Evolutionary conservation across 2,797 vertebrate species (phyloP).

Genomic region (Glyptemys insculpta): DNA sequence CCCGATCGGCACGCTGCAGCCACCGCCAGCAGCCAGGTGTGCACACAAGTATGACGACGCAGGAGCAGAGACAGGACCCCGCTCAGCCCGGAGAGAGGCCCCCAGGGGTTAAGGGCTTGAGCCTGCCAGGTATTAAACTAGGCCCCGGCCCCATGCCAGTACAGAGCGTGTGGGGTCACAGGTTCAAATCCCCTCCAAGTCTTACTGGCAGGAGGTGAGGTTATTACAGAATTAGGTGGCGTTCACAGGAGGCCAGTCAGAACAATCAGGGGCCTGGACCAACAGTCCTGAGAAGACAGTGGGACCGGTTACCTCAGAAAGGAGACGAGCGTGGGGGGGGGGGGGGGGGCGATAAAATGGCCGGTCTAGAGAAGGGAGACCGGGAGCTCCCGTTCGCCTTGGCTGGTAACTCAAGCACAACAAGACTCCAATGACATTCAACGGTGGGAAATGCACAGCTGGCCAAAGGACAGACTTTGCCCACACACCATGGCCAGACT

Average conservation of each 20-base stretch:
- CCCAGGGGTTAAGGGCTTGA: no score
- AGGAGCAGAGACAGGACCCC: neutral
- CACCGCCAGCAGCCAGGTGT: neutral
- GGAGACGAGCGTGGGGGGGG: neutral
- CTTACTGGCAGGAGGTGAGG: no score
- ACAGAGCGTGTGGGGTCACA: neutral
- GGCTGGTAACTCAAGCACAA: no score
- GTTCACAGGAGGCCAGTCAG: neutral
- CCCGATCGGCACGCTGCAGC: rapidly evolving
- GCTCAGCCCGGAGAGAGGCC: no score
- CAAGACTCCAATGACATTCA: no score
- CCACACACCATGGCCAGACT: no score
- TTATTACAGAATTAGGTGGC: neutral
- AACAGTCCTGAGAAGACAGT: neutral
- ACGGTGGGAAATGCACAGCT: no score
- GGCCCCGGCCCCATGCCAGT: neutral
- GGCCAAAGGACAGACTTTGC: no score
- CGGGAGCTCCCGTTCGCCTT: no score
- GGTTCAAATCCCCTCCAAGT: neutral
- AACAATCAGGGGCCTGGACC: neutral
- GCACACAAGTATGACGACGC: neutral
- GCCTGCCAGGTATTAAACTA: no score
- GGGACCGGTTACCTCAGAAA: neutral
- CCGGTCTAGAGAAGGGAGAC: neutral
- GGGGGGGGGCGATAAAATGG: neutral